Base-by-base conservation (phyloP, 2,888 invertebrate genomes). In the Tetragnatha montana region DNA sequence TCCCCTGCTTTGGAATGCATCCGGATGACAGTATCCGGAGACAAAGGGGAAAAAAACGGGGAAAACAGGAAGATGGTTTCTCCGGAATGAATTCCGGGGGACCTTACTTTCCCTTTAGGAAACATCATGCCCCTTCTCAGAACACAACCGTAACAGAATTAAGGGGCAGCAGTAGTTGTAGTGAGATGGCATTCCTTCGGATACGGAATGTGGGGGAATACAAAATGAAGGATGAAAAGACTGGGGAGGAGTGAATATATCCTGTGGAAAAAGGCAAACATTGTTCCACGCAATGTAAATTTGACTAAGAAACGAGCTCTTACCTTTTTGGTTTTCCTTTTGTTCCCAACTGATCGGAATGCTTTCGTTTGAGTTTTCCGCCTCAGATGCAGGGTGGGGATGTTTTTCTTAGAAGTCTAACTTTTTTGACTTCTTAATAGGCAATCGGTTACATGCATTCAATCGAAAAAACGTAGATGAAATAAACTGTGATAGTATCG, bases 71-170 rank as follows among this genome's bases (percentile, higher is more conserved):
- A 60, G 60, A 60, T 17, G 35, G 60, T 60, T 60, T 17, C 60
- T 60, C 60, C 60, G 60, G 60, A 60, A 60, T 60, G 60, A 17
- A 60, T 60, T 60, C 60, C 7, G 10, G 60, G 10, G 12, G 60
- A 60, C 12, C 60, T 60, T 35, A n/a, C n/a, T n/a, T 60, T 60
- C 60, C 60, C 60, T 60, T 47, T 47, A 68, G 76, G 76, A 84
- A 76, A 84, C 84, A 76, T 49, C 76, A 84, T 69, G 60, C 76
- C 51, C 35, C 49, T 60, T 21, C 17, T 47, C 35, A 82, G 69
- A 81, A 70, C 17, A 81, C 81, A 71, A 75, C 78, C 87, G 35
- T 88, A 82, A 88, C 87, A 82, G 81, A 88, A 88, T 88, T 88
- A 88, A 75, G 69, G 73, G 60, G 60, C 12, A 60, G 10, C 60